Base-by-base conservation (phyloP, 1,140 invertebrate genomes). In the Melitaea cinxia region DNA sequence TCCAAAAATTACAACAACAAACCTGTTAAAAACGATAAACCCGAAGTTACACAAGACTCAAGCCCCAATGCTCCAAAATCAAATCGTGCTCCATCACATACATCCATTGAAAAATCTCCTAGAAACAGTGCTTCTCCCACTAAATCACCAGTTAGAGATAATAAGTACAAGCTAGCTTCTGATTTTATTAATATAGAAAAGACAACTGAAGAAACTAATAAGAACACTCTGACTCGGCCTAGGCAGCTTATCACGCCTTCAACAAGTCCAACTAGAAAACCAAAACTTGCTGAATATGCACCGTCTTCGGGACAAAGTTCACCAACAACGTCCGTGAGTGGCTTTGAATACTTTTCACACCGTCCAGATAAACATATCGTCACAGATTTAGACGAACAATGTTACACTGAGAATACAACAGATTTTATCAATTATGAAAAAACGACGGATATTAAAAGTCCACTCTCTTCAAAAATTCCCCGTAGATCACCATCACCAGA, bases 241-340 rank as follows among this genome's bases (percentile, higher is more conserved):
- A 73, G 85, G 26, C 82, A 82, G 65, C 78, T 88, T 3, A 70
- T 84, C 12, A 88, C 89, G 53, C 89, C 89, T 23, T 90, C 89
- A 7, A 88, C 81, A 21, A 91, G 89, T 63, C 89, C 90, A 26
- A 88, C 85, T 19, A 77, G 85, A 47, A 88, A 86, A 72, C 77
- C 80, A 21, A 89, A 88, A 75, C 24, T 59, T 19, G 50, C 37
- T 52, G 89, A 91, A 66, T 81, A 68, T 24, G 81, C 72, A 37
- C 75, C 82, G 19, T 87, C 83, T 12, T 89, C 81, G 57, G 84
- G 81, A 17, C 88, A 91, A 72, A 91, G 88, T 66, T 92, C 91
- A 26, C 91, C 91, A 4, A 91, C 91, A 52, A 91, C 90, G 19
- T 91, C 89, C n/a, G 89, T 88, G 0, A 92, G 91, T 73, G 91